phyloP scores from a whole-genome alignment of 2,113 vertebrate genomes.

The Bubo bubo region DNA sequence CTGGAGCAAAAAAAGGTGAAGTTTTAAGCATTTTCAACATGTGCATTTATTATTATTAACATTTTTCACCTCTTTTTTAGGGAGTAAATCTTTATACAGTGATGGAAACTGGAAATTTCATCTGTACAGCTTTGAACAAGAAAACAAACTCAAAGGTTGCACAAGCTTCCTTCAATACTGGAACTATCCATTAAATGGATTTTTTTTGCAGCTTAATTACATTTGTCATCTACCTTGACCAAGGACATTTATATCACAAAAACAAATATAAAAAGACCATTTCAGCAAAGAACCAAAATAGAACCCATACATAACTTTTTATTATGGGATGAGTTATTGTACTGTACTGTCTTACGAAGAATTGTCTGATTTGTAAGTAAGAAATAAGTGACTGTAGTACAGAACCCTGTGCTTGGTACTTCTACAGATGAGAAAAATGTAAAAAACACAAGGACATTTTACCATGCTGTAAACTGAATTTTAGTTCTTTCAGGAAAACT shows the following conservation, averaged over 20 bases:
- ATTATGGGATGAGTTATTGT: neutral
- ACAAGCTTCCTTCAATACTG: slow-evolving; percentile 74
- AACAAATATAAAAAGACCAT: neutral
- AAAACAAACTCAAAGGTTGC: slow-evolving; percentile 93
- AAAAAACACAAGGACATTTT: neutral
- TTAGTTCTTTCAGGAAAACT: slow-evolving; percentile 16
- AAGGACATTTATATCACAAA: neutral
- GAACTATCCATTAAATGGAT: slow-evolving; percentile 19
- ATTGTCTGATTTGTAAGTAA: neutral
- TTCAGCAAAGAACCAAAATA: neutral
- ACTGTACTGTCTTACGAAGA: neutral
- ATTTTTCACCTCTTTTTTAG: slow-evolving; percentile 67
- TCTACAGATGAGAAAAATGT: neutral
- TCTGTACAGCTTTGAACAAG: slow-evolving; percentile 86
- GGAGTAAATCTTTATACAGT: slow-evolving; percentile 88
- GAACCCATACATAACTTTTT: neutral
- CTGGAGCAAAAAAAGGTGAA: neutral
- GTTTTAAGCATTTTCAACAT: neutral
- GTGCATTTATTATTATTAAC: neutral
- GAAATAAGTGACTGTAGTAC: neutral
- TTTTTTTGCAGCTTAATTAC: neutral
- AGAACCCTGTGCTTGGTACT: neutral
- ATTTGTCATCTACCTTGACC: neutral
- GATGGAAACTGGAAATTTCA: slow-evolving; percentile 90
- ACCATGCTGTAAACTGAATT: slow-evolving; percentile 3